Base-by-base conservation (phyloP, 2,888 invertebrate genomes). In the Cosmorhoe ocellata region DNA sequence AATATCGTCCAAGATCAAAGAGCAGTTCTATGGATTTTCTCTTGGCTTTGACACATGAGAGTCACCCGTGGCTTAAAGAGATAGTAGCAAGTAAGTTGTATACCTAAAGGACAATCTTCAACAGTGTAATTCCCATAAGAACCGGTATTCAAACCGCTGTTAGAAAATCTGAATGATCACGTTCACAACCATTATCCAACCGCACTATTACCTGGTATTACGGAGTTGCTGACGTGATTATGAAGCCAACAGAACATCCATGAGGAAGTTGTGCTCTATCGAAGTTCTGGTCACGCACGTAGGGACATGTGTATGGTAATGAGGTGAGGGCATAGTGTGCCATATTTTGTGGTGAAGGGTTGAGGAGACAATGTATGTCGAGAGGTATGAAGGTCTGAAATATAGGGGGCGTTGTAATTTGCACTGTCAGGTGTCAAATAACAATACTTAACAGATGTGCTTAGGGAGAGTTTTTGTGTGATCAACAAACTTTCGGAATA, bases 271-370 rank as follows among this genome's bases (percentile, higher is more conserved):
- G 8, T 13, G 28, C 22, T 44, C 10, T 24, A 24, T 30, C 11
- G 11, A 8, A 34, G 33, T 47, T 40, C 44, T 11, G 24, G 50
- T 51, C 45, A 51, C 45, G 51, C 51, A 41, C 31, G 26, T 33
- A 34, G 10, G 24, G 31, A 24, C 50, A 33, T 13, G 22, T 39
- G 26, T 36, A 45, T 51, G 42, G 31, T 43, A 27, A 37, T 48
- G 3, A 18, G 18, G 30, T 34, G 36, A 42, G 34, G 30, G 41
- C 30, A 14, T 13, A 9, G 38, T 36, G 30, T 13, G 36, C 30
- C 22, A 34, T 27, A 48, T 30, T 26, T 39, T 4, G 33, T 14
- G 28, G 14, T 8, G 33, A 27, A 33, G 32, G 38, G 46, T 11
- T 12, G 12, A 12, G 10, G 5, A 33, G 42, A 43, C 10, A 28